These are phyloP conservation scores for Pandemis heparana DNA, from an alignment of 2,888 invertebrate genomes.

Conservation along the genomic window DNA sequence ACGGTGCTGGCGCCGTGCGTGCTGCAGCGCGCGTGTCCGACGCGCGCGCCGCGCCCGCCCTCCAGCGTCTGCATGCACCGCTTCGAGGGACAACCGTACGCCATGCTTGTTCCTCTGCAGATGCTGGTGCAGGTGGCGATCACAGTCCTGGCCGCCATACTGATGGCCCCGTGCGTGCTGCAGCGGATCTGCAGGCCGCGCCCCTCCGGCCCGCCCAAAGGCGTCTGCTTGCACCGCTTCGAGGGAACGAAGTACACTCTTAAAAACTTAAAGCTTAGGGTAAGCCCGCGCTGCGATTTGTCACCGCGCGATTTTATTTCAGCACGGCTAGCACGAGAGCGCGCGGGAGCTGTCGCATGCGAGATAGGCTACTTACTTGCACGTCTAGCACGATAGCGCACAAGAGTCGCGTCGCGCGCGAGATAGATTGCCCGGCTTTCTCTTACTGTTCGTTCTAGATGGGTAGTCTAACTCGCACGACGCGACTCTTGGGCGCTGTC, in stretches of 20 bases:
- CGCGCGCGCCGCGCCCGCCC: slow-evolving; percentile 54
- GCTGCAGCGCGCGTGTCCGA: slow-evolving; percentile 67
- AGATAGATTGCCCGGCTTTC: too few species aligned
- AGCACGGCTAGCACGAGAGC: too few species aligned
- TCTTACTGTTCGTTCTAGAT: too few species aligned
- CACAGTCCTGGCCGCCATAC: slow-evolving; percentile 40
- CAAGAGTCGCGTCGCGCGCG: too few species aligned
- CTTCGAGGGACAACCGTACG: slow-evolving; percentile 44
- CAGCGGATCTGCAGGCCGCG: slow-evolving; percentile 64
- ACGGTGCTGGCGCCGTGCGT: slow-evolving; percentile 69
- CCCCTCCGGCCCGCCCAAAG: slow-evolving; percentile 57
- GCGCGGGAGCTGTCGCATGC: too few species aligned
- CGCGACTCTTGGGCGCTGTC: too few species aligned
- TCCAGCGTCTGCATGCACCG: slow-evolving; percentile 76
- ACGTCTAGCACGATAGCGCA: too few species aligned
- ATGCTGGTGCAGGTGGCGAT: slow-evolving; percentile 52
- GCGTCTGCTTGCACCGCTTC: slow-evolving; percentile 74
- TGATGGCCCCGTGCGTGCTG: slow-evolving; percentile 70
- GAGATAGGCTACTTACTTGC: too few species aligned
- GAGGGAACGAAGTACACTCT: slow-evolving; percentile 23
- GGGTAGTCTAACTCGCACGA: too few species aligned
- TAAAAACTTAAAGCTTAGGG: not conserved
- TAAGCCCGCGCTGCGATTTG: not conserved
- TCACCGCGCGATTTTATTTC: too few species aligned
- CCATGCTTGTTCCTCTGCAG: not conserved